Conservation (phyloP, 2,888 invertebrate species). For the Conus canariensis region DNA sequence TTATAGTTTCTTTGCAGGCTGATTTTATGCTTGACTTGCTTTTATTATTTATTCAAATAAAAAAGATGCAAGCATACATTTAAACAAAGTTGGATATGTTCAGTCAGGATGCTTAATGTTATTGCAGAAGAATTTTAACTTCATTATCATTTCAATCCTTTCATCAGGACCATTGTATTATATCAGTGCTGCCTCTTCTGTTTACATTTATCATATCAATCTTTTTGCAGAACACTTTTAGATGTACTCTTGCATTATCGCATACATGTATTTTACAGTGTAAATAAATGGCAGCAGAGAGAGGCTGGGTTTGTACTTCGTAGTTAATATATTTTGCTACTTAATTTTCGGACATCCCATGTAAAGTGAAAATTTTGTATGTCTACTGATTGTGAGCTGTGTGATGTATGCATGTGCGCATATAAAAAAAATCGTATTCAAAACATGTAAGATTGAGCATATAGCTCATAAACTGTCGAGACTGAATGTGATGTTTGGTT, state of each 20-base stretch:
- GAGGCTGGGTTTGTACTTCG: neutral
- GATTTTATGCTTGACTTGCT: neutral
- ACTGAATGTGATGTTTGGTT: too few relatives aligned
- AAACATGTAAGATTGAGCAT: too few relatives aligned
- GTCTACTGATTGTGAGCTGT: neutral
- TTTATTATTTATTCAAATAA: neutral
- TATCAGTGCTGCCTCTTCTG: neutral
- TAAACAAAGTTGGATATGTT: neutral
- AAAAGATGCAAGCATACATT: neutral
- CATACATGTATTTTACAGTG: slow-evolving; percentile 22
- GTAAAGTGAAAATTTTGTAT: neutral
- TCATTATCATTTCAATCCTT: neutral
- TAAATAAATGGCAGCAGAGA: slow-evolving; percentile 28
- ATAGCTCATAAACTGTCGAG: too few relatives aligned
- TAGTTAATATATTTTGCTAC: neutral
- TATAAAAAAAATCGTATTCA: neutral
- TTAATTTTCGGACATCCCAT: neutral
- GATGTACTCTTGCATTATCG: neutral
- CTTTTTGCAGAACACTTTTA: slow-evolving; percentile 1
- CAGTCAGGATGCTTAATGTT: neutral
- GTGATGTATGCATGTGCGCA: neutral
- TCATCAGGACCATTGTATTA: neutral
- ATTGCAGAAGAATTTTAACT: neutral
- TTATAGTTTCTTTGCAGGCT: neutral
- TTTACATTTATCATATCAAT: neutral